Evolutionary conservation across 2,113 vertebrate genomes (phyloP).

Genomic region (Gallinago undulata): DNA sequence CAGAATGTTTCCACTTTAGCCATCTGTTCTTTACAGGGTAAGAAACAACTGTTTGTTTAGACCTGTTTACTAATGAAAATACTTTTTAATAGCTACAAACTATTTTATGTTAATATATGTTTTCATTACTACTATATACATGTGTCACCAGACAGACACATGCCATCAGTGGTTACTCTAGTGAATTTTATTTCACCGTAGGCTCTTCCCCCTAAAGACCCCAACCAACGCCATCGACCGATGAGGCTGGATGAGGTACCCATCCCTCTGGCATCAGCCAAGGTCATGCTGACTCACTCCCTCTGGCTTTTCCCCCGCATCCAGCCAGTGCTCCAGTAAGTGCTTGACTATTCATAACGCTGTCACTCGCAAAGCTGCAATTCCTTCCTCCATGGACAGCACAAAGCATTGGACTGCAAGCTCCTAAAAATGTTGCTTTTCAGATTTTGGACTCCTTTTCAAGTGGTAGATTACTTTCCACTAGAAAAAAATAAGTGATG

Average conservation of each 20-base stretch:
- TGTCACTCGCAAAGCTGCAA: background rate
- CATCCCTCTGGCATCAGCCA: conserved; percentile 4
- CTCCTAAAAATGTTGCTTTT: background rate
- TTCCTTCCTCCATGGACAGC: background rate
- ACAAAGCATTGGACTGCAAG: background rate
- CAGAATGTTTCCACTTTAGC: background rate
- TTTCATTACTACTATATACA: background rate
- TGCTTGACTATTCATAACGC: background rate
- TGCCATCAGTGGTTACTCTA: background rate
- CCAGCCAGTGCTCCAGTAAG: background rate
- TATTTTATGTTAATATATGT: background rate
- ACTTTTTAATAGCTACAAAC: background rate
- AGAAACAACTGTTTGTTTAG: background rate
- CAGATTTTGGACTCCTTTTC: background rate
- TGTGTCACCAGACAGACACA: background rate
- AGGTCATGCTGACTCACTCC: conserved; percentile 61
- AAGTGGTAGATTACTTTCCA: background rate
- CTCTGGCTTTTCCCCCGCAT: conserved; percentile 4
- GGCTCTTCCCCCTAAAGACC: background rate
- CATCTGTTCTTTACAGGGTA: background rate
- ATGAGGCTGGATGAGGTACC: background rate
- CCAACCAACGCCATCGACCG: background rate
- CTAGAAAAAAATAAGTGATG: background rate
- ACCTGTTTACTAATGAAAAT: background rate
- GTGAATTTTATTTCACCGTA: background rate